Conservation (phyloP, 2,797 vertebrate species). For the Falco peregrinus region DNA sequence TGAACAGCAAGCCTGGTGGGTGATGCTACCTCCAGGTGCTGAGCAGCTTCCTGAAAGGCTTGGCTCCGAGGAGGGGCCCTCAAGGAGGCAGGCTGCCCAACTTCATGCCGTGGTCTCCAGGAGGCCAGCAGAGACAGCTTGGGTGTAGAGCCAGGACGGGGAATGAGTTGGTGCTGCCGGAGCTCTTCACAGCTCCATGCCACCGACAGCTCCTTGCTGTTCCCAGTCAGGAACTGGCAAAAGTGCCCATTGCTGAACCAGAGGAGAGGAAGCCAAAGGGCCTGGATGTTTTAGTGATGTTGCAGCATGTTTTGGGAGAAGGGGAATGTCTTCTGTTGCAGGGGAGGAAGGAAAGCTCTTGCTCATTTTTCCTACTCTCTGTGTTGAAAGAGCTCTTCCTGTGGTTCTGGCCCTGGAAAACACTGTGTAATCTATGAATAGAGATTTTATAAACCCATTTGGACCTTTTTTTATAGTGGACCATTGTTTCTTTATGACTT, state of each 20-base stretch:
- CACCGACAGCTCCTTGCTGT: background rate
- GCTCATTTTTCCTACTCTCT: background rate
- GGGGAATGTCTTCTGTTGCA: background rate
- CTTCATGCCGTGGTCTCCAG: background rate
- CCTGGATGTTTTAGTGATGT: background rate
- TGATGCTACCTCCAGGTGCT: background rate
- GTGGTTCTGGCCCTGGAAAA: background rate
- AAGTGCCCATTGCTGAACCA: background rate
- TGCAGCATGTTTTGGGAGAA: background rate
- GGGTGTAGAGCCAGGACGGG: rapidly evolving
- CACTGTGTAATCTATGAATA: background rate
- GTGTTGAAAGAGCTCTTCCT: background rate
- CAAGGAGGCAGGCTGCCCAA: background rate
- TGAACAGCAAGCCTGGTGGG: background rate
- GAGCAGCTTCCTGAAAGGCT: background rate
- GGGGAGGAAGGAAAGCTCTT: background rate
- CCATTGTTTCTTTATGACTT: background rate
- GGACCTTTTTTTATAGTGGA: background rate
- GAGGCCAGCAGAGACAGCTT: background rate
- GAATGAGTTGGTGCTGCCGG: background rate
- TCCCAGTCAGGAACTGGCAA: background rate
- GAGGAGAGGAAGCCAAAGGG: background rate
- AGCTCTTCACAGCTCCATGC: background rate
- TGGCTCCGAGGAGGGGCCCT: background rate
- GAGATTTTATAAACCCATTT: background rate